A percentile compares a stretch with the other conserved stretches of the same genome.
Evolutionary conservation across 2,797 vertebrate species (phyloP).

Genomic region (Spea hammondii): DNA sequence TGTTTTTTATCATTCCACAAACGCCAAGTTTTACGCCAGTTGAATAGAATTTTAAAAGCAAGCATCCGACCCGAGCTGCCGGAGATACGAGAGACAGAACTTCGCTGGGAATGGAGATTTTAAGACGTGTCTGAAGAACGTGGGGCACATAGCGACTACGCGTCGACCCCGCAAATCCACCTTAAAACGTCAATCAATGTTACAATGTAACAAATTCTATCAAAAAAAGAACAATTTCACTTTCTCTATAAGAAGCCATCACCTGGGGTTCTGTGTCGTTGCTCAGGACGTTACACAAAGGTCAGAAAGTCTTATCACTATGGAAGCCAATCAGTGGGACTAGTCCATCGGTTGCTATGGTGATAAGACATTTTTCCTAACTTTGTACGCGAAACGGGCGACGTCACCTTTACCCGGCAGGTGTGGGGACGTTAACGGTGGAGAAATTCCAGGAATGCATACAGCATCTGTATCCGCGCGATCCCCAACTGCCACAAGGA

Average conservation of each 20-base stretch:
- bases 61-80: not conserved
- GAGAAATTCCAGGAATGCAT: constrained; percentile 1
- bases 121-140: not conserved
- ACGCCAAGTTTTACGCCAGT: not conserved
- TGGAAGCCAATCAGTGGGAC: no score
- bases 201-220: no score
- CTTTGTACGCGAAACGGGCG: constrained; percentile 1
- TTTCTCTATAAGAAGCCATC: no score
- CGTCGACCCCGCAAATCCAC: no score
- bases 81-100: not conserved
- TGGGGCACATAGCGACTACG: no score
- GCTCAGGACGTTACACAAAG: no score
- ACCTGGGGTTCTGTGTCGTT: no score
- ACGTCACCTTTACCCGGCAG: constrained; percentile 27
- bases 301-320: no score
- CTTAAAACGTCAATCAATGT: no score
- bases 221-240: no score
- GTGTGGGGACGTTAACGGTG: not conserved
- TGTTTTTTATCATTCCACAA: not conserved
- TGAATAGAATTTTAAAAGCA: not conserved
- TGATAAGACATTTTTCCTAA: no score
- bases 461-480: not conserved
- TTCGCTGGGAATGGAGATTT: not conserved
- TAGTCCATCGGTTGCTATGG: no score
- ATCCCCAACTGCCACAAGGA: not conserved